Evolutionary conservation across 2,113 vertebrate genomes (phyloP).

Genomic region (Chrysemys picta): DNA sequence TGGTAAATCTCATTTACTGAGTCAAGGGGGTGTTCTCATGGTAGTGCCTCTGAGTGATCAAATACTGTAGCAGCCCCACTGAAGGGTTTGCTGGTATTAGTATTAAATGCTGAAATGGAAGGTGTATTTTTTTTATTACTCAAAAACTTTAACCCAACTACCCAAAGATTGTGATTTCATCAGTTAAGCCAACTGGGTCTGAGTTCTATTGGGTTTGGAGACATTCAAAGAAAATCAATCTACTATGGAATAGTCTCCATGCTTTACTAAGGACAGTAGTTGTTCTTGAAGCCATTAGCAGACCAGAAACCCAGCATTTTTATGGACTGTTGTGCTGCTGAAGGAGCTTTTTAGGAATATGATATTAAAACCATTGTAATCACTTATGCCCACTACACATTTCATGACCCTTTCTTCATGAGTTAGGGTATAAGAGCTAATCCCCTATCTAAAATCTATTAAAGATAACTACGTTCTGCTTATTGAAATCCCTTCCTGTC

Average conservation of each 20-base stretch:
- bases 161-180: background rate
- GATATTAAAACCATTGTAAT: background rate
- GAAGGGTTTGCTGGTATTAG: background rate
- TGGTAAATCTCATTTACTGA: background rate
- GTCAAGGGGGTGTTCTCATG: background rate
- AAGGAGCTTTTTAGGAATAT: background rate
- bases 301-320: background rate
- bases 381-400: background rate
- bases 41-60: background rate
- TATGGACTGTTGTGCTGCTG: background rate
- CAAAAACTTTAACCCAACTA: background rate
- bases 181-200: background rate
- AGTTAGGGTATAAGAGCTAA: no score
- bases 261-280: background rate
- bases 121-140: background rate
- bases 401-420: background rate
- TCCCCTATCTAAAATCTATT: background rate
- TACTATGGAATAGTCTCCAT: background rate
- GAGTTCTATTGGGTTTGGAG: background rate
- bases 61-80: background rate
- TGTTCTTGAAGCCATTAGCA: background rate
- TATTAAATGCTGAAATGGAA: background rate
- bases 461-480: background rate
- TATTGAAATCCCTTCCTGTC: background rate
- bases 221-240: background rate